Evolutionary conservation across 2,797 vertebrate species (phyloP).

Genomic region (Mormyrus proboscirostris): DNA sequence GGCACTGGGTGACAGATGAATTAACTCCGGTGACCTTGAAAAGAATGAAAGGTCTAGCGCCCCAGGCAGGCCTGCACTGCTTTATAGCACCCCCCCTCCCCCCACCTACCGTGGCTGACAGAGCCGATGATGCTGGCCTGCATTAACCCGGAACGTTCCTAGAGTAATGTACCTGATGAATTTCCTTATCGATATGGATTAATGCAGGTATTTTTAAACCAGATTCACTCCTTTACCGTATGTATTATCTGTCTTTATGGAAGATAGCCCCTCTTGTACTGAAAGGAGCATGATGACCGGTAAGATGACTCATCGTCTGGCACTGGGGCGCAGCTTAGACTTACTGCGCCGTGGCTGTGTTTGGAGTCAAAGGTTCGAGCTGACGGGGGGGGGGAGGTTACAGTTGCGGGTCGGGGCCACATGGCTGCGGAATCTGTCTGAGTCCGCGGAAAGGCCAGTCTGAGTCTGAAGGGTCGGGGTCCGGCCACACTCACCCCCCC

Average conservation of each 20-base stretch:
- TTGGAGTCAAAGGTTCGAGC: neutral
- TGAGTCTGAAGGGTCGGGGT: neutral
- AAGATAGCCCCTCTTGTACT: neutral
- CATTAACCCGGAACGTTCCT: neutral
- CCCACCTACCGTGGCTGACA: neutral
- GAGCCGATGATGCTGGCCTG: neutral
- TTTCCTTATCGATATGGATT: constrained; percentile 16
- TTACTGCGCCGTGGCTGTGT: neutral
- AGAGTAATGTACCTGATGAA: neutral
- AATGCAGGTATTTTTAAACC: constrained; percentile 14
- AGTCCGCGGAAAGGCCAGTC: neutral
- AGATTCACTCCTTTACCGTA: neutral
- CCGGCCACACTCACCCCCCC: neutral
- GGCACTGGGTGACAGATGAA: neutral
- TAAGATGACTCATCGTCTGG: neutral
- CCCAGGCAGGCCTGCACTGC: neutral
- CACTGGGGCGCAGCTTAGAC: neutral
- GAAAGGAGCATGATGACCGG: neutral
- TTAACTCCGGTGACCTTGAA: neutral
- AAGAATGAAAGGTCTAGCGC: neutral
- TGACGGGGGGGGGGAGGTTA: neutral
- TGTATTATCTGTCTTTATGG: neutral
- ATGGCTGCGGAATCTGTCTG: neutral
- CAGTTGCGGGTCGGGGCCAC: neutral
- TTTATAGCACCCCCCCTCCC: neutral